Evolutionary conservation across 2,888 invertebrate genomes (phyloP).

Genomic region (Operophtera brumata): DNA sequence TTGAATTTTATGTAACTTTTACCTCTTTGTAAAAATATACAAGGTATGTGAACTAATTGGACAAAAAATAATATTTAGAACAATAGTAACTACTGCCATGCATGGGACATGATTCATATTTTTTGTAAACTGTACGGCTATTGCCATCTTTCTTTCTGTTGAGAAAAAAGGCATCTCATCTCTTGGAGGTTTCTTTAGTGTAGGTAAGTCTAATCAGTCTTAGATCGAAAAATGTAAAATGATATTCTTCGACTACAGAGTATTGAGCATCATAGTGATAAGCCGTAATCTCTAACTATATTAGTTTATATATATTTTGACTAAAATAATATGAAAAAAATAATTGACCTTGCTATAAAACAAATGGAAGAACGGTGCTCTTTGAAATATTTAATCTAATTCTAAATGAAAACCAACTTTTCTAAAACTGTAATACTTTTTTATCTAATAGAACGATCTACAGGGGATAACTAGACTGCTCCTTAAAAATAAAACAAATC

Average conservation of each 20-base stretch:
- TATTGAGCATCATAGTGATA: constrained; percentile 58
- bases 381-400: background rate
- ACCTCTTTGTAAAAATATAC: too few relatives aligned
- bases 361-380: constrained; percentile 46
- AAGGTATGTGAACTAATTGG: too few relatives aligned
- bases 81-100: too few relatives aligned
- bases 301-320: constrained; percentile 6
- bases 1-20: too few relatives aligned
- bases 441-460: constrained; percentile 27
- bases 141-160: constrained; percentile 1
- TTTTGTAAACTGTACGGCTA: too few relatives aligned
- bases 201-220: constrained; percentile 76
- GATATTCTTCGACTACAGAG: constrained; percentile 38
- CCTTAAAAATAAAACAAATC: too few relatives aligned
- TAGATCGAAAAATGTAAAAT: constrained; percentile 64
- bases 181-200: constrained; percentile 23
- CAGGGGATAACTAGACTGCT: too few relatives aligned
- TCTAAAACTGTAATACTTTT: constrained; percentile 9
- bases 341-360: constrained; percentile 3
- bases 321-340: constrained; percentile 3
- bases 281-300: constrained; percentile 37
- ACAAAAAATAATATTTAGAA: too few relatives aligned
- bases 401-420: background rate
- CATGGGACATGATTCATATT: too few relatives aligned
- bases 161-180: constrained; percentile 29